phyloP scores from a whole-genome alignment of 2,113 vertebrate species.

The Amblyornis subalaris region DNA sequence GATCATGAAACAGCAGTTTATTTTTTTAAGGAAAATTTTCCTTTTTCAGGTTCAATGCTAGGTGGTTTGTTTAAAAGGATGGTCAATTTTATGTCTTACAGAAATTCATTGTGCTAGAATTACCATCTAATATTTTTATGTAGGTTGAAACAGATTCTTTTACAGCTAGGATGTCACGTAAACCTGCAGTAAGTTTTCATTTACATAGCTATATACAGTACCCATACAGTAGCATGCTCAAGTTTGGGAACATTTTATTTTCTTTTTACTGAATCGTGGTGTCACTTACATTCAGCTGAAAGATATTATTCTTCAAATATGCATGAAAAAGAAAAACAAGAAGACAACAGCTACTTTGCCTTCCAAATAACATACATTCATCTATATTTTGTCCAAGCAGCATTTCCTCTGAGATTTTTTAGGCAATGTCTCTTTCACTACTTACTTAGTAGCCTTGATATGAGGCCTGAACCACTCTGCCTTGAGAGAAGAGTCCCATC shows the following conservation, averaged over 20 bases:
- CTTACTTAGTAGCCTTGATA: not conserved
- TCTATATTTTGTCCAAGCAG: not conserved
- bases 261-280: not conserved
- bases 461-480: not conserved
- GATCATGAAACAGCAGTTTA: not conserved
- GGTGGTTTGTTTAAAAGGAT: not conserved
- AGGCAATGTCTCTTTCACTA: not conserved
- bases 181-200: not conserved
- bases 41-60: constrained; percentile 18
- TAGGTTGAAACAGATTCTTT: constrained; percentile 27
- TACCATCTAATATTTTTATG: not conserved
- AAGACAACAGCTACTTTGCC: not conserved
- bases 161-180: not conserved
- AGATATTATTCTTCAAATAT: not conserved
- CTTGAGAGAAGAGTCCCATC: not conserved
- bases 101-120: not conserved
- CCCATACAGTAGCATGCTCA: not conserved
- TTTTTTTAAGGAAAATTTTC: constrained; percentile 20
- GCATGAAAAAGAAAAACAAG: not conserved
- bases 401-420: not conserved
- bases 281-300: not conserved
- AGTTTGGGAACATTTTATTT: not conserved
- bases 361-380: not conserved
- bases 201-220: not conserved
- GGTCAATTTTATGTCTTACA: constrained; percentile 12